Percentiles rank a stretch among this genome's conserved stretches.
phyloP scores from a whole-genome alignment of 2,888 invertebrate species.

The Aphidius colemani region DNA sequence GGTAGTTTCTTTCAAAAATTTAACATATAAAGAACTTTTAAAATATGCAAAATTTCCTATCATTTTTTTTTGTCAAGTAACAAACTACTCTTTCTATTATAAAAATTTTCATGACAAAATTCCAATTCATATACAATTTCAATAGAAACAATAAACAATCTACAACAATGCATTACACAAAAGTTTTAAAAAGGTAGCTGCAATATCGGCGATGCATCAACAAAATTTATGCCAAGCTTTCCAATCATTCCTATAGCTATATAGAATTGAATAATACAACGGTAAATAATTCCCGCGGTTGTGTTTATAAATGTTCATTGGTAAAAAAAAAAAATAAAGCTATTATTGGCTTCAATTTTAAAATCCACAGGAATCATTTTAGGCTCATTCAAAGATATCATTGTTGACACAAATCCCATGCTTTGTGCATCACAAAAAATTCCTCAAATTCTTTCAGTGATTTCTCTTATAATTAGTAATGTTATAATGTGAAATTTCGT shows the following conservation, averaged over 20 bases:
- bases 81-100: too few relatives aligned
- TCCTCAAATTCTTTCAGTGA: conserved; percentile 34
- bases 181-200: conserved; percentile 47
- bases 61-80: too few relatives aligned
- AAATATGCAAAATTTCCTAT: too few relatives aligned
- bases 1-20: too few relatives aligned
- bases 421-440: conserved; percentile 39
- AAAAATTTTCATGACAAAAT: too few relatives aligned
- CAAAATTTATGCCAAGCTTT: conserved; percentile 45
- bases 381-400: too few relatives aligned
- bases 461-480: not conserved
- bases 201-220: conserved; percentile 55
- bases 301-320: conserved; percentile 32
- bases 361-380: too few relatives aligned
- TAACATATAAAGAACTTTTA: too few relatives aligned
- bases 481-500: conserved; percentile 4
- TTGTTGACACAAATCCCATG: too few relatives aligned
- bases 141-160: not conserved
- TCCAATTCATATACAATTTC: too few relatives aligned
- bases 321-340: conserved; percentile 38
- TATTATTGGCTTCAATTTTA: conserved; percentile 53
- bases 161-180: not conserved
- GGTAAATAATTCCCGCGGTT: conserved; percentile 37
- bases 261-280: conserved; percentile 45
- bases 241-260: conserved; percentile 43